phyloP scores from a whole-genome alignment of 2,113 vertebrate genomes.

The Ameiurus melas region DNA sequence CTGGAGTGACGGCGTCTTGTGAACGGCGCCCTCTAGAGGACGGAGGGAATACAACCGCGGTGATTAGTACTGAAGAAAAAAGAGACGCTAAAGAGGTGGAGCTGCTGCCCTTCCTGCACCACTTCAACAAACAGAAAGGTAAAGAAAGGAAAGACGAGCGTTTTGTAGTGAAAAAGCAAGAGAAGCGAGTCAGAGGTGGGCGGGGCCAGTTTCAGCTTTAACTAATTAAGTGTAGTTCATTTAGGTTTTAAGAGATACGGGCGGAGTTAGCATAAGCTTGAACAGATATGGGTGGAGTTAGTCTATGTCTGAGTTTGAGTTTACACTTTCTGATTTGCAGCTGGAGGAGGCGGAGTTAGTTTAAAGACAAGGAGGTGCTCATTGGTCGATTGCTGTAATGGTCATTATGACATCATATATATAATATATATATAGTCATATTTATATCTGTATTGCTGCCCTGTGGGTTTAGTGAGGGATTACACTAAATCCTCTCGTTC shows the following conservation, averaged over 20 bases:
- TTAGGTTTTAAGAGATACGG: background rate
- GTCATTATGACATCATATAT: background rate
- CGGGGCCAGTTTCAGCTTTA: background rate
- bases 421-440: too few species aligned
- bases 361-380: background rate
- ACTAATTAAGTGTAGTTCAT: background rate
- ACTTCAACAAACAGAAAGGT: slow-evolving; percentile 82
- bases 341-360: background rate
- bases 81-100: slow-evolving; percentile 62
- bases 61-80: slow-evolving; percentile 53
- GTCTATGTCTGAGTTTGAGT: background rate
- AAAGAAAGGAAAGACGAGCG: slow-evolving; percentile 54
- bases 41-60: slow-evolving; percentile 53
- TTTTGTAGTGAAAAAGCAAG: background rate
- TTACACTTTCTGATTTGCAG: background rate
- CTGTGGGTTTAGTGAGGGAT: background rate
- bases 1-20: slow-evolving; percentile 63
- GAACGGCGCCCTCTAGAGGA: slow-evolving; percentile 68
- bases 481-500: background rate
- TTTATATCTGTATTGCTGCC: background rate
- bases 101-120: slow-evolving; percentile 52
- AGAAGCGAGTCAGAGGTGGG: background rate
- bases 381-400: background rate
- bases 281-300: background rate
- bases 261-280: background rate